These are phyloP conservation scores for Trematomus bernacchii DNA, from an alignment of 2,797 vertebrate genomes.

Conservation along the genomic window DNA sequence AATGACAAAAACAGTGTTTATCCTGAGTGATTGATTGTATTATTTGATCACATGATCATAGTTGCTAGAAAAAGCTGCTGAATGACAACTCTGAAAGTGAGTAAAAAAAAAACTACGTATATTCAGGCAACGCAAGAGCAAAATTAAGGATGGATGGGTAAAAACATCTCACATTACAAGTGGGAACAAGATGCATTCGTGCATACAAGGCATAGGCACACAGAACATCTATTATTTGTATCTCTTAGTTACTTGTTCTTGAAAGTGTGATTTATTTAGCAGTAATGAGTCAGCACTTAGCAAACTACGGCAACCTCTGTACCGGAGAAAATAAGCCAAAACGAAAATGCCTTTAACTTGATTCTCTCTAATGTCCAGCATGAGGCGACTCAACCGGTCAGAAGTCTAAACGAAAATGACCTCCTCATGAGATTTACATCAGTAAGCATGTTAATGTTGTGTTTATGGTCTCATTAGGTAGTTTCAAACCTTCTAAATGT, in stretches of 20 bases:
- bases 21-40: constrained; percentile 25
- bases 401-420: no score
- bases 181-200: background rate
- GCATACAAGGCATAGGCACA: background rate
- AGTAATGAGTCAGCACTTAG: background rate
- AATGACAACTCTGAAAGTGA: constrained; percentile 2
- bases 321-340: no score
- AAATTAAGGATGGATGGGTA: background rate
- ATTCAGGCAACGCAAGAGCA: background rate
- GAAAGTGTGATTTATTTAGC: background rate
- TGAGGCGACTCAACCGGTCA: no score
- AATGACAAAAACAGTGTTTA: constrained; percentile 17
- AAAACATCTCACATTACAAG: background rate
- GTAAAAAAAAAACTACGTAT: constrained; percentile 3
- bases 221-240: constrained; percentile 8
- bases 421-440: no score
- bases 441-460: no score
- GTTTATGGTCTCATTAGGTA: no score
- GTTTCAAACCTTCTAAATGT: no score
- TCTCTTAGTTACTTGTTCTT: background rate
- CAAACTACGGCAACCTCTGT: no score
- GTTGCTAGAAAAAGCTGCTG: background rate
- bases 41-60: constrained; percentile 18
- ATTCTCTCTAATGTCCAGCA: no score
- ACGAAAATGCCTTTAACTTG: no score